Conservation (phyloP, 2,888 invertebrate genomes). For the Mactromeris polynyma region DNA sequence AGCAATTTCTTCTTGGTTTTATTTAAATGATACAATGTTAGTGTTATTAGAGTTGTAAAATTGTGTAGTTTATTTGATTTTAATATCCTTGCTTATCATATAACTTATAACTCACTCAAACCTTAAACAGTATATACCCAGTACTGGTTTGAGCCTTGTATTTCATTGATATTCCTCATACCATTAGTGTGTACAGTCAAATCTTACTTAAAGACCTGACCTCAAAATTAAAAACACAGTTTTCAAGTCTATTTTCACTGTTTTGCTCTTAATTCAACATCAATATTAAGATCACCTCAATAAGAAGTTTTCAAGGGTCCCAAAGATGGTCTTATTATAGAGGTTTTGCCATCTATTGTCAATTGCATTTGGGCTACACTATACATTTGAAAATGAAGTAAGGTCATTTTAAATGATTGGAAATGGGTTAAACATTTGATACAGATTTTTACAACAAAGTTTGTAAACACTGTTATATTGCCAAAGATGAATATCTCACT, state of each 20-base stretch:
- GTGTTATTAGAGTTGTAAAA: background rate
- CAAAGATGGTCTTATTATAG: no score
- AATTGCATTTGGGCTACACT: background rate
- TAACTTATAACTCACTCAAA: background rate
- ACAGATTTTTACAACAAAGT: background rate
- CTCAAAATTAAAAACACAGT: no score
- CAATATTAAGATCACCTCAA: no score
- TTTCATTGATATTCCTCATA: no score
- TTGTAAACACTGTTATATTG: background rate
- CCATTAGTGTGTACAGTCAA: no score
- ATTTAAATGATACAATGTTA: background rate
- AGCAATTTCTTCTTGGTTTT: constrained; percentile 32
- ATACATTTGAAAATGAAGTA: background rate
- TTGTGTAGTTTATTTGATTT: background rate
- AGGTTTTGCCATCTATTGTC: no score
- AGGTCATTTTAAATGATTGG: background rate
- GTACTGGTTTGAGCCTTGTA: background rate
- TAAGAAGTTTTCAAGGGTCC: no score
- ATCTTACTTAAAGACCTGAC: no score
- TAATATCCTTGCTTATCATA: background rate
- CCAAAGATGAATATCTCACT: background rate
- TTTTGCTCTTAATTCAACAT: no score
- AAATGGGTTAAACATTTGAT: background rate
- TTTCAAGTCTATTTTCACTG: no score
- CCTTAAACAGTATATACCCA: background rate